A percentile compares a stretch with the other conserved stretches of the same genome.
These are phyloP conservation scores for Esox niger DNA, from an alignment of 2,113 vertebrate genomes.

Conservation along the genomic window DNA sequence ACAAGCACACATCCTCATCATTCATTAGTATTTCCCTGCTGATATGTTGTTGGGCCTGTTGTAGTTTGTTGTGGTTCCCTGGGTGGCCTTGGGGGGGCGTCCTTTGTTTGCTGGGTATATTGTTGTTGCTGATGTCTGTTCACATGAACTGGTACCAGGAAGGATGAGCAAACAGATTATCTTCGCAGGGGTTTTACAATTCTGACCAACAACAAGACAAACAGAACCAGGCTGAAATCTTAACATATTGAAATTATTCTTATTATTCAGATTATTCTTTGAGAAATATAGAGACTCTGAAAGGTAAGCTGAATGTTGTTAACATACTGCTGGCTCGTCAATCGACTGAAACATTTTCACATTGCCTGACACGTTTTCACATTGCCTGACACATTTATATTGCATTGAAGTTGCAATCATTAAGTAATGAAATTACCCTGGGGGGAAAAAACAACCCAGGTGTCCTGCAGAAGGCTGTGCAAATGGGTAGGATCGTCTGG, in stretches of 20 bases:
- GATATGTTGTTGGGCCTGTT: too few relatives aligned
- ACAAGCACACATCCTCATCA: too few relatives aligned
- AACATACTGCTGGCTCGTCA: background rate
- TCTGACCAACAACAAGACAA: constrained; percentile 26
- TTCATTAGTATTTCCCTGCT: too few relatives aligned
- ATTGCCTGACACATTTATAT: background rate
- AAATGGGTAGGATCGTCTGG: too few relatives aligned
- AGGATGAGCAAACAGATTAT: background rate
- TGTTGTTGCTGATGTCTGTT: too few relatives aligned
- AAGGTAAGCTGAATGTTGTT: constrained; percentile 58
- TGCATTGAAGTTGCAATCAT: background rate
- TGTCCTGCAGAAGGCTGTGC: too few relatives aligned
- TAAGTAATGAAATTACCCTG: background rate
- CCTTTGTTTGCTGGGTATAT: too few relatives aligned
- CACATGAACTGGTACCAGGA: too few relatives aligned
- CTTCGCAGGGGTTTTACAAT: background rate
- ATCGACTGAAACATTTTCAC: too few relatives aligned
- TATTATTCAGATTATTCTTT: constrained; percentile 76
- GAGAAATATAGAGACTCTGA: constrained; percentile 52
- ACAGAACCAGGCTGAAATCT: background rate
- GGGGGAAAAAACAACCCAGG: background rate
- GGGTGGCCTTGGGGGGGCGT: too few relatives aligned
- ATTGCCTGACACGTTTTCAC: too few relatives aligned
- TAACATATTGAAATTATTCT: constrained; percentile 50
- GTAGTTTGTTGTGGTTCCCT: too few relatives aligned